These are phyloP conservation scores for Circaetus cinerascens DNA, from an alignment of 2,113 vertebrate species.

Conservation along the genomic window DNA sequence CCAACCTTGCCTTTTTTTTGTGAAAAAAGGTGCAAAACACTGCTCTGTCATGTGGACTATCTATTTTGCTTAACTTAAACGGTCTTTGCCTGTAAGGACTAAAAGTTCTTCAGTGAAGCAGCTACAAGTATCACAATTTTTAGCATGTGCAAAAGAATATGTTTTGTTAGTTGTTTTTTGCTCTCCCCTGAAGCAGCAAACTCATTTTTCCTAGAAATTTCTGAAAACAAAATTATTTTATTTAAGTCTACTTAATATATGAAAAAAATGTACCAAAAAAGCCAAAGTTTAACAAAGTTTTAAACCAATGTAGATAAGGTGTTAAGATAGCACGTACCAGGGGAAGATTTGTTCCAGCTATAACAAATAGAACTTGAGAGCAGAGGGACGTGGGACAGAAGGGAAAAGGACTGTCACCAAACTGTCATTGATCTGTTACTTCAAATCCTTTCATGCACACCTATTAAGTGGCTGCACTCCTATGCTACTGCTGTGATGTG, in stretches of 20 bases:
- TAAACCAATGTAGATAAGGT: not conserved
- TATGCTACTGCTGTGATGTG: not conserved
- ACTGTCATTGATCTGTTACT: not conserved
- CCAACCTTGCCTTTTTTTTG: not conserved
- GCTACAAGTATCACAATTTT: not conserved
- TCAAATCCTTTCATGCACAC: not conserved
- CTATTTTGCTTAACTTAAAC: not conserved
- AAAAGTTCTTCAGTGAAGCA: not conserved
- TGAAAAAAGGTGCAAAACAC: not conserved
- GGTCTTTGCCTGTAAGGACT: not conserved
- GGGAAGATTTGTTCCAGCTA: not conserved
- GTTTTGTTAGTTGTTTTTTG: not conserved
- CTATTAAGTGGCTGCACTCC: not conserved
- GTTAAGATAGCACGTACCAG: not conserved
- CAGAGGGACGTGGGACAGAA: not conserved
- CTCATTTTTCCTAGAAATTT: not conserved
- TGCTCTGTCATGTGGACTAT: not conserved
- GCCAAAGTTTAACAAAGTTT: not conserved
- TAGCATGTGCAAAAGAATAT: not conserved
- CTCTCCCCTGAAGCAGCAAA: not conserved
- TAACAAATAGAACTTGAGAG: not conserved
- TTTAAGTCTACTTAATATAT: not conserved
- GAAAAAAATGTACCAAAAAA: not conserved
- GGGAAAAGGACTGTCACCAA: not conserved
- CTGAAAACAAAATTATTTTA: not conserved